Conservation (phyloP, 2,888 invertebrate genomes). For the Monoplex corrugatus region DNA sequence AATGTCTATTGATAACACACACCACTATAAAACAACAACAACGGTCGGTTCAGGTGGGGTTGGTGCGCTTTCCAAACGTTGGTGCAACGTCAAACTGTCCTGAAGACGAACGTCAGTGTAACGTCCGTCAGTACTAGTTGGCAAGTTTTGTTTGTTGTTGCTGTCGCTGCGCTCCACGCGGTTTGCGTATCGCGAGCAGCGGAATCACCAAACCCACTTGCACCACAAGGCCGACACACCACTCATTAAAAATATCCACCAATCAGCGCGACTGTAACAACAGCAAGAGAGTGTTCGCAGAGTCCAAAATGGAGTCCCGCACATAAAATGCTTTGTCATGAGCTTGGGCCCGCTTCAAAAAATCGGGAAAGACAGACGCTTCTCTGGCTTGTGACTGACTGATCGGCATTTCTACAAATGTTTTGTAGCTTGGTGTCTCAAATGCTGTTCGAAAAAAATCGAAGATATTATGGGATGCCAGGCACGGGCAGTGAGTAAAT, state of each 20-base stretch:
- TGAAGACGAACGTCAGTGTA: background rate
- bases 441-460: too few species aligned
- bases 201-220: too few species aligned
- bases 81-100: background rate
- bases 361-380: conserved; percentile 18
- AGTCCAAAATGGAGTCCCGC: background rate
- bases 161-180: background rate
- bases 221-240: background rate
- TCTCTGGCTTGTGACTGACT: too few species aligned
- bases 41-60: too few species aligned
- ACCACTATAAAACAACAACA: too few species aligned
- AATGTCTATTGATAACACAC: too few species aligned
- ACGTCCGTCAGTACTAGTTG: background rate
- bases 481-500: too few species aligned
- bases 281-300: background rate
- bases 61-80: background rate
- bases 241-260: conserved; percentile 25
- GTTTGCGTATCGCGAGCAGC: background rate
- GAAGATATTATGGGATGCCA: too few species aligned
- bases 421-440: too few species aligned
- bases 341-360: too few species aligned
- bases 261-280: background rate
- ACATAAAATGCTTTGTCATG: background rate
- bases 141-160: background rate
- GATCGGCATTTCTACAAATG: too few species aligned